Evolutionary conservation across 2,797 vertebrate genomes (phyloP), one percentile per base, ranked within the genome.

Genomic region (Falco cherrug): DNA sequence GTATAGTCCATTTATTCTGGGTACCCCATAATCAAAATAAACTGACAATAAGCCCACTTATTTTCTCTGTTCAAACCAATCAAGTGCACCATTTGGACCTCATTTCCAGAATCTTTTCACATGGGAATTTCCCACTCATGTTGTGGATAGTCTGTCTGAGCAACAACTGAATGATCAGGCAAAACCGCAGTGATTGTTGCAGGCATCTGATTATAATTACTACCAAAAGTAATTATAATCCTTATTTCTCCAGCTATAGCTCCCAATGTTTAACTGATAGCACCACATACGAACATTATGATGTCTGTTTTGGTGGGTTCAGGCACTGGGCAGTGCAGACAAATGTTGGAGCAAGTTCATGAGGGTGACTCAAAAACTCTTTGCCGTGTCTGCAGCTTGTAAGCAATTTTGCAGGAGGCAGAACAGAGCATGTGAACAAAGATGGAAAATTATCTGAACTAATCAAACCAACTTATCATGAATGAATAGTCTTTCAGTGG

Each of bases 401-500:
- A 76, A 91, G 80, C n/a, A 65, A 16, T 73, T 93, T 91, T 76
- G 82, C 92, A 88, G 48, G 20, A 76, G 94, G n/a, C 82, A 85
- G 71, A 87, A 65, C 19, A 60, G 75, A 78, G 79, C 89, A 26
- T 77, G 54, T 71, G 88, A 91, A 60, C 59, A 60, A 68, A 3
- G 3, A 60, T 59, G 71, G 84, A 94, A 89, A 94, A 77, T 67
- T 47, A 78, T 88, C 93, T 90, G 73, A 50, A 79, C 50, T 91
- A 81, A 80, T 90, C 63, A 79, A 88, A 64, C 91, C 25, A 67
- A 43, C 75, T 95, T 80, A 75, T 29, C 56, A 69, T 85, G 87
- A 94, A 94, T 97, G 90, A 97, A 89, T 94, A 63, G 74, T 85
- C 54, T 87, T 96, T 97, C 95, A 95, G 84, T 96, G 93, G 54